Evolutionary conservation across 2,113 vertebrate species (phyloP).

Genomic region (Heloderma charlesbogerti): DNA sequence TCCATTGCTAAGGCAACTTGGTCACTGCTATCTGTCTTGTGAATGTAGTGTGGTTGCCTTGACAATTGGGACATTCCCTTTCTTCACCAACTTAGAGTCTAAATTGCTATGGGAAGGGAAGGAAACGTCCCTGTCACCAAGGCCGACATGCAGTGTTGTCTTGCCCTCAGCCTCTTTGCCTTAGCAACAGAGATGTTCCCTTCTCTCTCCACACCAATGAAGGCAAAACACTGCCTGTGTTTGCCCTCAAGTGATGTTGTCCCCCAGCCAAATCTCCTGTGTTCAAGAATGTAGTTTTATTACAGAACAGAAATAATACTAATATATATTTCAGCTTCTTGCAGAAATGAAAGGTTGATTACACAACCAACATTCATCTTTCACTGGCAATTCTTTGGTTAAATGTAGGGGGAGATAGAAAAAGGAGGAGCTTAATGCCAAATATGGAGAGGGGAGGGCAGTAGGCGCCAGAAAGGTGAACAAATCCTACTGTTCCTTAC

Average conservation of each 20-base stretch:
- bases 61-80: not conserved
- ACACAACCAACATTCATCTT: too few relatives aligned
- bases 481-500: too few relatives aligned
- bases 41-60: not conserved
- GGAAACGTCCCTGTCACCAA: not conserved
- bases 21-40: not conserved
- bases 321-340: too few relatives aligned
- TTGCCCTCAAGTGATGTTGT: not conserved
- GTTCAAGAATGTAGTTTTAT: too few relatives aligned
- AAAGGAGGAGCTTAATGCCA: too few relatives aligned
- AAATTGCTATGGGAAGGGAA: not conserved
- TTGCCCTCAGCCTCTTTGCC: not conserved
- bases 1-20: not conserved
- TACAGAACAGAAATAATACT: too few relatives aligned
- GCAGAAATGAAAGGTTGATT: too few relatives aligned
- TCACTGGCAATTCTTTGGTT: too few relatives aligned
- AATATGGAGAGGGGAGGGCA: too few relatives aligned
- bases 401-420: too few relatives aligned
- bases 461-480: too few relatives aligned
- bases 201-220: not conserved
- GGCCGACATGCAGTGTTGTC: not conserved
- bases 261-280: not conserved
- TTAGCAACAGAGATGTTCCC: not conserved
- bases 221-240: not conserved
- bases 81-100: not conserved